Evolutionary conservation across 1,140 invertebrate genomes (phyloP), one percentile per base, ranked within the genome.

Genomic region (Parasteatoda tepidariorum): DNA sequence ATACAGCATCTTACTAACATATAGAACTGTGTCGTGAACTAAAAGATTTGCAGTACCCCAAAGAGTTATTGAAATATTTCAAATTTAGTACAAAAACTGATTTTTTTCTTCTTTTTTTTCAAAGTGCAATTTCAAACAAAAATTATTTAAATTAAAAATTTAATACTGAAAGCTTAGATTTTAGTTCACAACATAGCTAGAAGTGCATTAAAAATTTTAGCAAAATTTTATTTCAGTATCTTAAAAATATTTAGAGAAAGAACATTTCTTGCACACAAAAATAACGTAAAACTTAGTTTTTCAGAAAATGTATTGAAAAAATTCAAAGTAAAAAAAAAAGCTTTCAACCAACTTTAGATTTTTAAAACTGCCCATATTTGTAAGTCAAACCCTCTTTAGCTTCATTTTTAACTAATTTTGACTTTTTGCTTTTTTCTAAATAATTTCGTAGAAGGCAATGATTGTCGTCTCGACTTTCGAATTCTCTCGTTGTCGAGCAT

Each of bases 381-480:
- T 61, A 61, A 61, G 59, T 61, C 22, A 61, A 6, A 61, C 59
- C 59, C 22, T n/a, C 59, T 24, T 61, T 61, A 11, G 7, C 9
- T 24, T 61, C 6, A 61, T 61, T 11, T 13, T 61, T 61, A 6
- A 26, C 7, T n/a, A 26, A n/a, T 61, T 61, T 61, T 7, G 15
- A 4, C 64, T 31, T 67, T 67, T 67, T 28, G 64, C 31, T 31
- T 67, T 67, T 67, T 67, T 67, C 64, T 67, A 5, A 11, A 11
- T 5, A 33, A 15, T 31, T 67, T 67, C 31, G 30, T 22, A 5
- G 13, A 7, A 22, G 64, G 64, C 22, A 67, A 24, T 11, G 64
- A 67, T 5, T 67, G 64, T 7, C 26, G 26, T 67, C 13, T 67
- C 11, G 64, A 26, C 5, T 11, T 24, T 5, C 22, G 6, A 31